Evolutionary conservation across 1,140 invertebrate genomes (phyloP), one percentile per base, ranked within the genome.

Genomic region (Andricus grossulariae): DNA sequence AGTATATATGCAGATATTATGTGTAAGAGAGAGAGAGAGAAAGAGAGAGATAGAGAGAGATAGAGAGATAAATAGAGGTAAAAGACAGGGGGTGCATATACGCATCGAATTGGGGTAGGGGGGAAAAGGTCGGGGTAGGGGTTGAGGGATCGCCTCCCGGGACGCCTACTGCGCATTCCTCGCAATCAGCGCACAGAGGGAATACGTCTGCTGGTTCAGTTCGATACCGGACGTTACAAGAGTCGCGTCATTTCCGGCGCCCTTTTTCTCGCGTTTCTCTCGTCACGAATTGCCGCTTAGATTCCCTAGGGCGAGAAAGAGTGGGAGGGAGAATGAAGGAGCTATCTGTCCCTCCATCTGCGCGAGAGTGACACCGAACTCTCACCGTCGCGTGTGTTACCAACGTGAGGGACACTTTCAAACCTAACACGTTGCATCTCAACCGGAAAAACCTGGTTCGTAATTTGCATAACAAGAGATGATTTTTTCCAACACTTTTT

Each of bases 161-260:
- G 82, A 82, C 80, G 80, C 76, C 75, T 57, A 78, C 82, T 83
- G 82, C 82, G 82, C 82, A 80, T 80, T 83, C 80, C 80, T 83
- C 75, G 82, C 81, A 81, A 81, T 80, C 82, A 83, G 82, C 82
- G 82, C 80, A 81, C 50, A 78, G 80, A 80, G 78, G 50, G 80
- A 83, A 74, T 78, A 77, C 75, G 77, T 83, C 77, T 79, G 82
- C 73, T 72, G 78, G 82, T 78, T 81, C 82, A 83, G 80, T 83
- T 80, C 78, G 78, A 81, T 81, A 78, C 81, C 82, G 79, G 82
- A 81, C 82, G 82, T 76, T 78, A 78, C 72, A 75, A 78, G 79
- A 77, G 79, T 77, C 73, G 80, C 82, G 79, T 81, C 82, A 77
- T 70, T 80, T 76, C 57, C 72, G 74, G 73, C 54, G 77, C 50